Evolutionary conservation across 2,888 invertebrate species (phyloP), one percentile per base, ranked within the genome.

Genomic region (Xanthorhoe spadicearia): DNA sequence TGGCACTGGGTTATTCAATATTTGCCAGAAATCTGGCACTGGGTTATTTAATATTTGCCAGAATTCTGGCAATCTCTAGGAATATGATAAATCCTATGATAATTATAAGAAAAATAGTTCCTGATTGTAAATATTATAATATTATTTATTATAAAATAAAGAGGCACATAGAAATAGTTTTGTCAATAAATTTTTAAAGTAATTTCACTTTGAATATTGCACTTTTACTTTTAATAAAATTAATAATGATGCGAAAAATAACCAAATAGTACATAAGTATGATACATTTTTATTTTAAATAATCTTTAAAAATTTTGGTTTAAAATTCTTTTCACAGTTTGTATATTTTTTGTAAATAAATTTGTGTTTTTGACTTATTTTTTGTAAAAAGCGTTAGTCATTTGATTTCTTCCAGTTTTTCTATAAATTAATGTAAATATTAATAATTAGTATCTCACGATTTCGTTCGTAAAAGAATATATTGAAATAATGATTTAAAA

Each of bases 381-480:
- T 28, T 28, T 57, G 28, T 51, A 18, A 56, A 51, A 55, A 55
- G 48, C 4, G 13, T 5, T 61, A 69, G 68, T 72, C 67, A 72
- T 54, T 59, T 61, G 38, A 48, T 61, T 35, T 66, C 66, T 66
- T 66, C 66, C 66, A 66, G 32, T 32, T 53, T 62, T 52, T 60
- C n/a, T 64, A 70, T 66, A 64, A 66, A 58, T 64, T 68, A 58
- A 9, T 38, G 35, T 64, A 51, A 49, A 32, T 68, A 56, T 68
- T 66, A 69, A 68, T 71, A 69, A 46, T 57, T 23, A 17, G 58
- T 28, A 17, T 28, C n/a, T 60, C 61, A 18, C 50, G 64, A 64
- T 57, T 15, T 68, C 70, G 60, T 56, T 62, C 13, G 17, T 69
- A 57, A 61, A 57, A 69, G 67, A 72, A 70, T 68, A 72, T 70